Base-by-base conservation (phyloP, 2,888 invertebrate species). In the Isoperla grammatica region DNA sequence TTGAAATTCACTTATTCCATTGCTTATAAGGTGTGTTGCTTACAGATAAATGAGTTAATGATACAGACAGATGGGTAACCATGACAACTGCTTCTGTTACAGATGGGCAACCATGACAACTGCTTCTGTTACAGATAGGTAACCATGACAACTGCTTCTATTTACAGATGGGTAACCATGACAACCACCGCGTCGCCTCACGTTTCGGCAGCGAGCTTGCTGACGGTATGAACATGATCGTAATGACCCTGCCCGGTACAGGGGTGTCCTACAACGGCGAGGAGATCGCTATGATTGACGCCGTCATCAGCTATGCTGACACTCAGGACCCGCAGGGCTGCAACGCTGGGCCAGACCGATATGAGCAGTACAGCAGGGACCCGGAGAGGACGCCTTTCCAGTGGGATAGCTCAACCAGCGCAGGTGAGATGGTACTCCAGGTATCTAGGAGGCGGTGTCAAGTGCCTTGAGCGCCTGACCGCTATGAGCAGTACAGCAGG, bases 201-300 rank as follows among this genome's bases (percentile, higher is more conserved):
- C 80, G 87, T 0, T 79, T 84, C 67, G 85, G 87, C 1, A 71
- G 72, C 1, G 79, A 82, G 66, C 80, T 86, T 68, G 81, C 85
- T 0, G 86, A 88, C 61, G 83, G 84, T 0, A 71, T 88, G 2
- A 87, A 86, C 70, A 81, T 87, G 67, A 73, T 93, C 56, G 80
- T 82, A 61, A 78, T 87, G 69, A 71, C 87, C 11, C 74, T 94
- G 20, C 90, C 90, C 0, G 92, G 92, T 35, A 84, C 86, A 0
- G 80, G 86, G 0, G 80, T 90, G 12, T 85, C 87, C 0, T 92
- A 92, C 73, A 89, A 91, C 68, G 91, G 92, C 1, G 91, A 92
- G 70, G 92, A 93, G 71, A 80, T 93, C 56, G 91, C 87, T 6
- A 87, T 91, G 87, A 78, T 78, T 0, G 83, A 90, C 69, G 70